These are phyloP conservation scores for Actenoides hombroni DNA, from an alignment of 2,113 vertebrate genomes.

Conservation along the genomic window DNA sequence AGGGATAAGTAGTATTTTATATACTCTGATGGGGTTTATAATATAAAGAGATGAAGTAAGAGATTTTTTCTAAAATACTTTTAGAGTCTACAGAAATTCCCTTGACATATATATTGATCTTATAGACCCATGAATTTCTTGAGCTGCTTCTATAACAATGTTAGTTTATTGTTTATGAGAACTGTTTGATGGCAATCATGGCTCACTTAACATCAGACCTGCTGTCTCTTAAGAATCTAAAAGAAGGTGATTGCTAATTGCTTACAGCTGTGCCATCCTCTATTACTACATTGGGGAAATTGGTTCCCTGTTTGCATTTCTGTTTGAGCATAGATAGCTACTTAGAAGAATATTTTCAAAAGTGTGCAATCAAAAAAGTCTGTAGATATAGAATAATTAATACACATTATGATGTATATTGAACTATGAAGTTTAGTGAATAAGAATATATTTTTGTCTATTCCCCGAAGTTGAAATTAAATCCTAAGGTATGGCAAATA, in stretches of 20 bases:
- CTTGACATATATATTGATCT: background rate
- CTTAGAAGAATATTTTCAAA: background rate
- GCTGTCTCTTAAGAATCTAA: background rate
- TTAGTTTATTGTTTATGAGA: background rate
- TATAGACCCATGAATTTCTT: background rate
- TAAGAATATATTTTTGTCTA: background rate
- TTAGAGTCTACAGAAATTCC: background rate
- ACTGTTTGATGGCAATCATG: background rate
- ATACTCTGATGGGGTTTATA: background rate
- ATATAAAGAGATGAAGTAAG: background rate
- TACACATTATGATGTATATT: background rate
- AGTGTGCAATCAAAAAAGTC: background rate
- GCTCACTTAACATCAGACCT: background rate
- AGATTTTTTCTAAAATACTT: background rate
- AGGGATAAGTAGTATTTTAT: background rate
- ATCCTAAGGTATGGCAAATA: background rate
- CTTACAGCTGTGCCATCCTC: background rate
- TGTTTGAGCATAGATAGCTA: background rate
- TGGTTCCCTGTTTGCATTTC: background rate
- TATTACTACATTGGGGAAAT: background rate
- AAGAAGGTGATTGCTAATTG: background rate
- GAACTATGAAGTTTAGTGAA: background rate
- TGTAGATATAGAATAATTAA: background rate
- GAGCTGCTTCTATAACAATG: background rate
- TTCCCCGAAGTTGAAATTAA: background rate